phyloP scores from a whole-genome alignment of 2,888 invertebrate genomes.

The Hololepta plana region DNA sequence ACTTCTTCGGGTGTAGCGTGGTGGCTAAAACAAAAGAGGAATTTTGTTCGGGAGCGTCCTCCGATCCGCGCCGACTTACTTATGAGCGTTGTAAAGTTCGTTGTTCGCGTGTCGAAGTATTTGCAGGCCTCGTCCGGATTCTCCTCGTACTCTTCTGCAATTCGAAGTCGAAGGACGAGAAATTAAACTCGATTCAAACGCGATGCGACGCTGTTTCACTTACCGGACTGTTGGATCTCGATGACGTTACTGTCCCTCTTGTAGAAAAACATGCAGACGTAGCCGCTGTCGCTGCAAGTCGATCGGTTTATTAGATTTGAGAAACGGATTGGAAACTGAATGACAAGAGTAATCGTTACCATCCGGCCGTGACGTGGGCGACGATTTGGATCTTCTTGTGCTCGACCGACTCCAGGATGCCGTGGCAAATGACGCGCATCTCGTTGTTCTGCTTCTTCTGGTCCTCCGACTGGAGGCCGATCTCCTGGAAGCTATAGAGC shows the following conservation, averaged over 20 bases:
- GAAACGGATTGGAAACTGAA: conserved; percentile 1
- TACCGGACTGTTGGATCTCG: conserved; percentile 48
- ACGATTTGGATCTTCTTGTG: conserved; percentile 46
- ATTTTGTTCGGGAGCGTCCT: not conserved
- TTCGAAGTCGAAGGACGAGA: not conserved
- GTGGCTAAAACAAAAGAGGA: conserved; percentile 33
- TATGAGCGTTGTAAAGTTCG: conserved; percentile 44
- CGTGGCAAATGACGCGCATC: conserved; percentile 43
- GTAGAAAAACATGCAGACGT: conserved; percentile 59
- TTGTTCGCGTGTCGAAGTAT: conserved; percentile 29
- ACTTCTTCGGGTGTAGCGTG: conserved; percentile 39
- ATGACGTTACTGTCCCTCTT: conserved; percentile 52
- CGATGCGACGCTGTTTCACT: conserved; percentile 11
- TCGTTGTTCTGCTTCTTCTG: conserved; percentile 27
- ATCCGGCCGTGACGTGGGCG: conserved; percentile 60
- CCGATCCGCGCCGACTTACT: conserved; percentile 31
- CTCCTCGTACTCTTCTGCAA: conserved; percentile 27
- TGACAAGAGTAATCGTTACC: conserved; percentile 30
- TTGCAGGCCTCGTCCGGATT: conserved; percentile 50
- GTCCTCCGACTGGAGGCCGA: conserved; percentile 23
- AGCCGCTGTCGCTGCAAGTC: conserved; percentile 54
- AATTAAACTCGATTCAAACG: not conserved
- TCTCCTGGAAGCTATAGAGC: conserved; percentile 16
- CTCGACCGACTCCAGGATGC: conserved; percentile 34
- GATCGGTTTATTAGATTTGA: conserved; percentile 8